These are phyloP conservation scores for Torymus tubicola DNA, from an alignment of 2,888 invertebrate genomes.

Conservation along the genomic window DNA sequence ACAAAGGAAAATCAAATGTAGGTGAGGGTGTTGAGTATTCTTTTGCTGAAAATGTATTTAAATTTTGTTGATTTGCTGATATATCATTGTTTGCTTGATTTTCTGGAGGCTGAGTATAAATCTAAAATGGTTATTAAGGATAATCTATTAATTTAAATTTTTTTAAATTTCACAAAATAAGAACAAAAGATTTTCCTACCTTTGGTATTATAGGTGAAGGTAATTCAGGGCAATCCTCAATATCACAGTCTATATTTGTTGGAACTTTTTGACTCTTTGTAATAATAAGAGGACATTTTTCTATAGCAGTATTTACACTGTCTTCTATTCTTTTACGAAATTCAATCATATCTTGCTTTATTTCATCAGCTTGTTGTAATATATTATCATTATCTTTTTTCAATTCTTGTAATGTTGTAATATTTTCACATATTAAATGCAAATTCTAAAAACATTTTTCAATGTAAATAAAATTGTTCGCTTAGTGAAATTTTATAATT, in stretches of 20 bases:
- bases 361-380: slow-evolving; percentile 80
- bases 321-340: slow-evolving; percentile 87
- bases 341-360: slow-evolving; percentile 84
- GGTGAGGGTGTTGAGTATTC: slow-evolving; percentile 74
- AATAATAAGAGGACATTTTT: slow-evolving; percentile 85
- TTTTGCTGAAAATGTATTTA: slow-evolving; percentile 65
- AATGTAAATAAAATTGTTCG: slow-evolving; percentile 29
- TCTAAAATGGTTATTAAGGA: slow-evolving; percentile 58
- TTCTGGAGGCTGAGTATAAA: slow-evolving; percentile 64
- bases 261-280: slow-evolving; percentile 82
- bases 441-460: slow-evolving; percentile 78
- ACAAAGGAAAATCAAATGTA: slow-evolving; percentile 73
- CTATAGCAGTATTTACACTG: slow-evolving; percentile 85
- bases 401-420: slow-evolving; percentile 82
- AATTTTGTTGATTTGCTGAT: slow-evolving; percentile 60
- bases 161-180: neutral
- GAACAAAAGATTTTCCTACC: slow-evolving; percentile 64
- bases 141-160: slow-evolving; percentile 21
- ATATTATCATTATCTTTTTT: slow-evolving; percentile 82
- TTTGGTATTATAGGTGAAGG: slow-evolving; percentile 79
- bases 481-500: slow-evolving; percentile 1
- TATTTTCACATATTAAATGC: slow-evolving; percentile 89
- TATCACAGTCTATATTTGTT: slow-evolving; percentile 79
- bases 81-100: slow-evolving; percentile 61
- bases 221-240: slow-evolving; percentile 76